Evolutionary conservation across 2,797 vertebrate species (phyloP), one percentile per base, ranked within the genome.

Genomic region (Mastacembelus armatus): DNA sequence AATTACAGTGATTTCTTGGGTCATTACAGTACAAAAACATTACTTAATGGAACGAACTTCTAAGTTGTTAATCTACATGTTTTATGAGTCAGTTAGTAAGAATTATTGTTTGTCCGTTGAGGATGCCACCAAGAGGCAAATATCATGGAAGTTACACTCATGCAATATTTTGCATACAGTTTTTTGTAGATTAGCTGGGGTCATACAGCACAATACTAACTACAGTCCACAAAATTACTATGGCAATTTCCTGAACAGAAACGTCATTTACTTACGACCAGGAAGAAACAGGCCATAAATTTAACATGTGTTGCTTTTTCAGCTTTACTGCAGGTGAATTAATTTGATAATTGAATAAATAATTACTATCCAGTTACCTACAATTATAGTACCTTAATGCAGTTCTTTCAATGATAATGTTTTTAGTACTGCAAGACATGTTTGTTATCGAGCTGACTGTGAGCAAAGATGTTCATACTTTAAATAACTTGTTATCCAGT

Each of bases 161-260:
- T 35, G 43, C n/a, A 35, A 5, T 19, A 35, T 77, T n/a, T 70
- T 76, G 35, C 54, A 71, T 70, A 12, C 7, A 2, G 4, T 18
- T 51, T 65, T 71, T 68, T 52, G 1, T 32, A 24, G 70, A 64
- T 72, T 52, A 69, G 45, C 27, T 32, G 22, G 16, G 18, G n/a
- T 22, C 35, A 45, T 71, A 68, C 44, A 51, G 29, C 3, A 7
- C 10, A 30, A 27, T 22, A 50, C 24, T 27, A 18, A 22, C 0
- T n/a, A 18, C 12, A 56, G 58, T 45, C 18, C 15, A 38, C n/a
- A 36, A 22, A 16, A 40, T 27, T 22, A 49, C 9, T 22, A 8
- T 30, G 29, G 11, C 9, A 4, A 35, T 38, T 44, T 55, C 55
- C 70, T 56, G 33, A 44, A 22, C 35, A 44, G 44, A 26, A 49